Evolutionary conservation across 2,113 vertebrate genomes (phyloP).

Genomic region (Calyptommatus sinebrachiatus): DNA sequence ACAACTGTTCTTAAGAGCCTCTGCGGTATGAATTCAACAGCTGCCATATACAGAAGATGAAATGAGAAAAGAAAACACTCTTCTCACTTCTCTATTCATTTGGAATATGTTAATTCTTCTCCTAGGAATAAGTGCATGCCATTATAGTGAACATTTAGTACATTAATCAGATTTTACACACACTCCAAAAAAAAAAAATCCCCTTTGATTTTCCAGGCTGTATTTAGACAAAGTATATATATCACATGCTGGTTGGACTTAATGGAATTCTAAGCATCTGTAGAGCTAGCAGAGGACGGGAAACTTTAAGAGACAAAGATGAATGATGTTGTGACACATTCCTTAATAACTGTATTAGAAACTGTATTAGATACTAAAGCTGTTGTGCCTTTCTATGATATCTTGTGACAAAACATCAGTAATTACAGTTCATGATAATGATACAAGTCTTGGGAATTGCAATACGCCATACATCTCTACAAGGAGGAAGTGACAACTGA

Average conservation of each 20-base stretch:
- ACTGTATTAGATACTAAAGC: not conserved
- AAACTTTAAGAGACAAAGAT: slow-evolving; percentile 17
- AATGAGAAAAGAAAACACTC: too few relatives aligned
- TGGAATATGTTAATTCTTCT: too few relatives aligned
- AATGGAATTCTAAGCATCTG: slow-evolving; percentile 2
- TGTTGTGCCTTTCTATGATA: not conserved
- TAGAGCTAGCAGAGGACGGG: not conserved
- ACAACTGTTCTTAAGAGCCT: too few relatives aligned
- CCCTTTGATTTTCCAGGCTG: not conserved
- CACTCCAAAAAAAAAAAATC: accelerated
- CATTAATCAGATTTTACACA: not conserved
- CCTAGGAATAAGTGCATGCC: too few relatives aligned
- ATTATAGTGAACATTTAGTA: not conserved
- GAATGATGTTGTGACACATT: slow-evolving; percentile 21
- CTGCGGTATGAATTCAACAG: too few relatives aligned
- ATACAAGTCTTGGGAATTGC: slow-evolving; percentile 14
- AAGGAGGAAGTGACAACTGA: slow-evolving; percentile 17
- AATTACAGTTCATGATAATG: not conserved
- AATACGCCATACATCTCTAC: slow-evolving; percentile 11
- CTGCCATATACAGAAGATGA: too few relatives aligned
- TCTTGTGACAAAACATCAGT: slow-evolving; percentile 5
- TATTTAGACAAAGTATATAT: not conserved
- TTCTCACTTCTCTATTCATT: too few relatives aligned
- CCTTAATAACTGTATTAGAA: slow-evolving; percentile 6
- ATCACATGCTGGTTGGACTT: not conserved